phyloP scores from a whole-genome alignment of 2,888 invertebrate genomes.

The Carpatolechia fugitivella region DNA sequence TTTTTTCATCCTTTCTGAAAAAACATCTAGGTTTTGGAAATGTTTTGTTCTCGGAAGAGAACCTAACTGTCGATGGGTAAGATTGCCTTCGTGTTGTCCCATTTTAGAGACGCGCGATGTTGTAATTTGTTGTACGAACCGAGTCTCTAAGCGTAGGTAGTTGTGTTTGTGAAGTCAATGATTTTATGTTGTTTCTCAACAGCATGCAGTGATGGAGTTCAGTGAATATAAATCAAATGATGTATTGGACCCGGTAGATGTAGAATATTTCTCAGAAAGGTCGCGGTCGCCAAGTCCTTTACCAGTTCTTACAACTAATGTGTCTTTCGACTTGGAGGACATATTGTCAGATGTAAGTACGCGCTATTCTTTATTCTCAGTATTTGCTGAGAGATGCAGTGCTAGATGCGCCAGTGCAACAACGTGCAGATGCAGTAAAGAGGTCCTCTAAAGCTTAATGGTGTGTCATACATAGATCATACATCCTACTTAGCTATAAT shows the following conservation, averaged over 20 bases:
- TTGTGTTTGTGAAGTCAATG: conserved; percentile 48
- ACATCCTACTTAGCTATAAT: too few species aligned
- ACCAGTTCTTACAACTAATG: conserved; percentile 63
- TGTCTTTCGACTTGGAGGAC: conserved; percentile 71
- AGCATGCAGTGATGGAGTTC: conserved; percentile 76
- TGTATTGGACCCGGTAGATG: conserved; percentile 65
- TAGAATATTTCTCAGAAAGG: conserved; percentile 57
- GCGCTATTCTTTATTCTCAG: neutral
- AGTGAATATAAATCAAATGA: conserved; percentile 65
- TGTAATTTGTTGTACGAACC: conserved; percentile 25
- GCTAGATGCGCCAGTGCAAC: neutral
- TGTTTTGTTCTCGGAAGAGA: conserved; percentile 75
- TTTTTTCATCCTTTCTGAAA: conserved; percentile 10
- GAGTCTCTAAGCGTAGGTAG: conserved; percentile 28
- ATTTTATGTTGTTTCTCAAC: conserved; percentile 53
- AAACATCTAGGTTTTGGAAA: conserved; percentile 32
- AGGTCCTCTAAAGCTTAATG: neutral
- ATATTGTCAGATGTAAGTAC: conserved; percentile 75
- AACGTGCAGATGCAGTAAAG: neutral
- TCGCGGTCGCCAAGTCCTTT: conserved; percentile 59
- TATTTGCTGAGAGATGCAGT: neutral
- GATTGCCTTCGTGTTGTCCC: conserved; percentile 24
- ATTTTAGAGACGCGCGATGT: conserved; percentile 23
- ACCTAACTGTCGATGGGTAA: conserved; percentile 75
- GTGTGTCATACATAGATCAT: neutral